Evolutionary conservation across 2,797 vertebrate genomes (phyloP), one percentile per base, ranked within the genome.

Genomic region (Microctenopoma stevenorrisi): DNA sequence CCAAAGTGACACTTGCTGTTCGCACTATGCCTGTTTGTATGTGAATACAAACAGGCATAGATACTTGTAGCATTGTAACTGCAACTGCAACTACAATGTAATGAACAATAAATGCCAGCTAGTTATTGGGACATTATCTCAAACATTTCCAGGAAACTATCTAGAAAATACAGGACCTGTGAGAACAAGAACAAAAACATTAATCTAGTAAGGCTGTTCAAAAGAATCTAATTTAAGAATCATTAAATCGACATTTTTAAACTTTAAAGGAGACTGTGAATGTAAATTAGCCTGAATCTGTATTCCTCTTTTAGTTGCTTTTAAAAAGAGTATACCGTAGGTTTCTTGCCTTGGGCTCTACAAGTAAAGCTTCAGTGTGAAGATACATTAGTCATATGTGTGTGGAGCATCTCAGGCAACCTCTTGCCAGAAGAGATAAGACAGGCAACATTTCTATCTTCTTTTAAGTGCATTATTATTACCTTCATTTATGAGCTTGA

Each of bases 381-480:
- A 72, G 51, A 66, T 57, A 13, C 3, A 8, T 50, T 49, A 67
- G 47, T 64, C 48, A 64, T 63, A 63, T 69, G 38, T 65, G 47
- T 1, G 1, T 28, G 30, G 25, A 61, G 22, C 51, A 47, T 74
- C 69, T 64, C 37, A 51, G 51, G 64, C 64, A 55, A 56, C 28
- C 30, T 22, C 35, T 44, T 37, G 73, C 76, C 67, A 18, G 40
- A 82, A 69, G 69, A 79, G 44, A 71, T 57, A 16, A 62, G 22
- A 60, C 33, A 67, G 53, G 54, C 28, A 60, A 54, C 26, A 42
- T 66, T 66, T 64, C 68, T 12, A 53, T 43, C 28, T 3, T 26
- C 16, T 43, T 57, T 48, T 64, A 46, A 44, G 15, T n/a, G 37
- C 14, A 30, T 71, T 56, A 78, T 62, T 73, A 51, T 75, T 47